Base-by-base conservation (phyloP, 2,888 invertebrate species). In the Lasioglossum villosulum region DNA sequence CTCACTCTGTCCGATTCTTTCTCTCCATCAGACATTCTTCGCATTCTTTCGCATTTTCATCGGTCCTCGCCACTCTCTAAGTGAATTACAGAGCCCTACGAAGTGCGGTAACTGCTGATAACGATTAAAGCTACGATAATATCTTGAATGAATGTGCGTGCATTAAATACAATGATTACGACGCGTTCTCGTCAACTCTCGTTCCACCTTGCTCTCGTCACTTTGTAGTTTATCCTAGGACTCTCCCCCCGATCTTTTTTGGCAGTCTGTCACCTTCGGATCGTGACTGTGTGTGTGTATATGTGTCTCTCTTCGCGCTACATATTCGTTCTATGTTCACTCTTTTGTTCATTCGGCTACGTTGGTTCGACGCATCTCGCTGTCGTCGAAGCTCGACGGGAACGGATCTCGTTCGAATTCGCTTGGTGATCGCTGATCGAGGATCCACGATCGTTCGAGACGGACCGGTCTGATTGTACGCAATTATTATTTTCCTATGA, bases 101-200 rank as follows among this genome's bases (percentile, higher is more conserved):
- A 94, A 92, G 94, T 95, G 94, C 94, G 92, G 91, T 94, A 93
- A 94, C 93, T 93, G 94, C 91, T 87, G 92, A 91, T 94, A 94
- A 94, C 93, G 92, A 94, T 94, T 94, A 94, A 94, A 94, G 94
- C 94, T 95, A 95, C 94, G 93, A 93, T 94, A 94, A 93, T 94
- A 93, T 91, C 89, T 93, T 93, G 93, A 94, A 94, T 93, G 90
- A 93, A 94, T 92, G 93, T 93, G 94, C 92, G 94, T 94, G 94
- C 92, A 92, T 92, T 92, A 93, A 92, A 89, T 94, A 93, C 89
- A 91, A 92, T 91, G 91, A 75, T 90, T 89, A 91, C 91, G 93
- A 90, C 92, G 87, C 83, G 86, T 79, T 82, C 63, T 89, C 88
- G 30, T 78, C 84, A 78, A 75, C 56, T 52, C 72, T 85, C 84